Base-by-base conservation (phyloP, 2,113 vertebrate species). In the Pomatostomus ruficeps region DNA sequence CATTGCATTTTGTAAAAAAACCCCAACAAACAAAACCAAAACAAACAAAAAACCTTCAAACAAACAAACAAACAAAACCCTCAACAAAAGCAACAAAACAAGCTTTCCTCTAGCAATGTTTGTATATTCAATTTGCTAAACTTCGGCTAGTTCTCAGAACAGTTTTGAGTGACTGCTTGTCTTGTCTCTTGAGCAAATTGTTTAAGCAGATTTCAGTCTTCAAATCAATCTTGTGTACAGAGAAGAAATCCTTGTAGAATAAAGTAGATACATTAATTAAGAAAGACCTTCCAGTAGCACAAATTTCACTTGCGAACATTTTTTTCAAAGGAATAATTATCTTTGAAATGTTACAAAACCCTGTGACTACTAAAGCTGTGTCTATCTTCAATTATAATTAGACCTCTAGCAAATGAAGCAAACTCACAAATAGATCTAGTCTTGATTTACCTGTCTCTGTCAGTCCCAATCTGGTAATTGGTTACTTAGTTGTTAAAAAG, bases 291-390 rank as follows among this genome's bases (percentile, higher is more conserved):
- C 52, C 35, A 63, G 55, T 48, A 94, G 49, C 31, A 87, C 52
- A 67, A 40, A 49, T 86, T 94, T 85, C 65, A 84, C 17, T 40
- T 0, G 0, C 42, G 18, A 25, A 67, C 65, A 35, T 57, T 95
- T 76, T 78, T 88, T 95, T 93, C 49, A 62, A 70, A 94, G 46
- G 74, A 84, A 49, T 89, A 95, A 96, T 97, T 97, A 86, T 51
- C 87, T 89, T 46, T 63, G 73, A 93, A 91, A 88, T 81, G 59
- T 67, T 96, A 88, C 46, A 83, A 86, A 83, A 43, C 0, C 9
- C 46, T 71, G 12, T 71, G 93, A 85, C 48, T 67, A 54, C 72
- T 88, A 90, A 85, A 91, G 22, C 42, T 42, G n/a, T 84, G 59
- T 81, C 61, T 80, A 22, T 28, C 77, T 89, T 95, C 80, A 83